A percentile compares a stretch with the other conserved stretches of the same genome.
These are phyloP conservation scores for Hyposoter didymator DNA, from an alignment of 2,888 invertebrate species.

Conservation along the genomic window DNA sequence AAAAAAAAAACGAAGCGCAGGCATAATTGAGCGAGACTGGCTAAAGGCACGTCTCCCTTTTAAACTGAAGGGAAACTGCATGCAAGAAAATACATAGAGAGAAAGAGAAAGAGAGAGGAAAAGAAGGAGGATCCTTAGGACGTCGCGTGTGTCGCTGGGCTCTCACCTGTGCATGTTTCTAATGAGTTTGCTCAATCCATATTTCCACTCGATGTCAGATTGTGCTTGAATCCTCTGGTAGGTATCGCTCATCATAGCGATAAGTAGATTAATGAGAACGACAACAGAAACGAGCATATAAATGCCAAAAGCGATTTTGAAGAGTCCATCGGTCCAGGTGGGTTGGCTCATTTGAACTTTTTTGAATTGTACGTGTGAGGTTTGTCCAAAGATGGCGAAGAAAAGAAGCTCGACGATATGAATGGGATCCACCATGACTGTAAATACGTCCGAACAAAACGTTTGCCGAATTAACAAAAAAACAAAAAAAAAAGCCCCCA, in stretches of 20 bases:
- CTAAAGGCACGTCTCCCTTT: conserved; percentile 10
- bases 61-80: conserved; percentile 5
- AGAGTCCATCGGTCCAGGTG: conserved; percentile 93
- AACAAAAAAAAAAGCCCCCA: conserved; percentile 21
- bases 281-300: conserved; percentile 99
- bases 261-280: conserved; percentile 99
- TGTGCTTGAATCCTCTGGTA: conserved; percentile 99
- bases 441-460: conserved; percentile 82
- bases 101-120: not conserved
- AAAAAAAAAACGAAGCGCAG: not conserved
- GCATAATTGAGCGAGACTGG: conserved; percentile 1
- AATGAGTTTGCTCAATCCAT: conserved; percentile 98
- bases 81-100: conserved; percentile 16
- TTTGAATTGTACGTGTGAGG: conserved; percentile 90
- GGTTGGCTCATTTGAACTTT: conserved; percentile 89
- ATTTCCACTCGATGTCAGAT: conserved; percentile 99
- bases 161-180: conserved; percentile 94
- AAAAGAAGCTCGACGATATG: conserved; percentile 98
- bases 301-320: conserved; percentile 95
- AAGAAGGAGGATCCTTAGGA: conserved; percentile 1
- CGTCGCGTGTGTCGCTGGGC: conserved; percentile 37
- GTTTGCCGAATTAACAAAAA: conserved; percentile 43
- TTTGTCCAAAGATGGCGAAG: conserved; percentile 99
- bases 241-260: conserved; percentile 99
- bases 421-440: conserved; percentile 96